Evolutionary conservation across 2,888 invertebrate species (phyloP), one percentile per base, ranked within the genome.

Genomic region (Lamproptera curius): DNA sequence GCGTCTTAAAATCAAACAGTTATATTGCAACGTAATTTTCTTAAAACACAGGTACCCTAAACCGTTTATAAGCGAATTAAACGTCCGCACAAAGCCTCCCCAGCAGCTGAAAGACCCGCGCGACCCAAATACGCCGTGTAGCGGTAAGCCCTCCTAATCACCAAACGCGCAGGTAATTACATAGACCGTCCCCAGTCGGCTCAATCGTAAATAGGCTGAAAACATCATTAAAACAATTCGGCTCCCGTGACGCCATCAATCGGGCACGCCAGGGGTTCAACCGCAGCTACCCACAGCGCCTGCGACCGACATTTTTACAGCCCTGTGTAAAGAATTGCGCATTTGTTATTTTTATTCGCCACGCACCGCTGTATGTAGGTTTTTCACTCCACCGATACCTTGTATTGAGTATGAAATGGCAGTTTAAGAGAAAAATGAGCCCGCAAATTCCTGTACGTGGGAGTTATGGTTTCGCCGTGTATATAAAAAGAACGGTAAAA

Each of bases 281-380:
- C 66, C 40, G 40, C 60, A 64, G 64, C 56, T 59, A 55, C 67
- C 74, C 73, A 76, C 79, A 76, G 78, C 74, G 70, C 61, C 61
- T 84, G 84, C 61, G 59, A 57, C 69, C 71, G 85, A 84, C 85
- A 83, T 74, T 74, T 85, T 85, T 80, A 85, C 82, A 82, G 66
- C 82, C 72, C 70, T 65, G 69, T 64, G 65, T 84, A 85, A 86
- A 82, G 76, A 78, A 86, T 84, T 69, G 83, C 75, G 70, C 82
- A 79, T 86, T 85, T 83, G 80, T 84, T 85, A 83, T 85, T 76
- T 85, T 85, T 85, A 85, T 85, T 75, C 70, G 71, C 73, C 63
- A 65, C 70, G 68, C 70, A 51, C 72, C 70, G 73, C 76, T 79
- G 76, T 76, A 59, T 59, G 58, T 56, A 46, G 54, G 50, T 71